Percentiles rank a stretch among this genome's conserved stretches.
Evolutionary conservation across 2,797 vertebrate species (phyloP).

Genomic region (Percopsis omiscomaycus): DNA sequence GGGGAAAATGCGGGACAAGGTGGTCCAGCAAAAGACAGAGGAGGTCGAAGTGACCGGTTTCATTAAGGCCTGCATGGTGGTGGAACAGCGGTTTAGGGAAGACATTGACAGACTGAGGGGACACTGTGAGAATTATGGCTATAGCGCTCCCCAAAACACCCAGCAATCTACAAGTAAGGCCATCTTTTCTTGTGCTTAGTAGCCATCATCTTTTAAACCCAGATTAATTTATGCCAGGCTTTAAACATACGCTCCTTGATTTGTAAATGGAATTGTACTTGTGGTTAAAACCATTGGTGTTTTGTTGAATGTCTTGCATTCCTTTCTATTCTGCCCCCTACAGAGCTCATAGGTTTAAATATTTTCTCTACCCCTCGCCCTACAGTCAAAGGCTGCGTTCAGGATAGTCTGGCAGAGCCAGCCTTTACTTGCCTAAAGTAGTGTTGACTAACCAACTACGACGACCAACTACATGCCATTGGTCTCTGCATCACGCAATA

Average conservation of each 20-base stretch:
- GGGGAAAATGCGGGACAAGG: conserved; percentile 71
- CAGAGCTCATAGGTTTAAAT: no score
- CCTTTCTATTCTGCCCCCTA: no score
- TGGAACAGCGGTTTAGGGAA: conserved; percentile 76
- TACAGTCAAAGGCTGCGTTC: background rate
- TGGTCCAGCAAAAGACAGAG: conserved; percentile 65
- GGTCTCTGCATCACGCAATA: no score
- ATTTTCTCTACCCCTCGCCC: background rate
- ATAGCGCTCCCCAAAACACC: conserved; percentile 59
- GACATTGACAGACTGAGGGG: conserved; percentile 79
- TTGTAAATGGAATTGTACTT: no score
- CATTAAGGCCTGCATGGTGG: conserved; percentile 77
- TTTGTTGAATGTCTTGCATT: no score
- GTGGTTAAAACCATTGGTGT: no score
- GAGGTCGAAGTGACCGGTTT: conserved; percentile 71
- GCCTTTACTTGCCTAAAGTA: no score
- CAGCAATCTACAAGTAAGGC: conserved; percentile 71
- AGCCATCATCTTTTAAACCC: background rate
- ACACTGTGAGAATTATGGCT: conserved; percentile 85
- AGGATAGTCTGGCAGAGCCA: no score
- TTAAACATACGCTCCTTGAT: no score
- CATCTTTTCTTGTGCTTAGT: background rate
- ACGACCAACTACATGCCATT: no score
- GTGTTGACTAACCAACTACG: no score
- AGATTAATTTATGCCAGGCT: no score